Evolutionary conservation across 2,888 invertebrate genomes (phyloP), one percentile per base, ranked within the genome.

Genomic region (Aphodius granarius): DNA sequence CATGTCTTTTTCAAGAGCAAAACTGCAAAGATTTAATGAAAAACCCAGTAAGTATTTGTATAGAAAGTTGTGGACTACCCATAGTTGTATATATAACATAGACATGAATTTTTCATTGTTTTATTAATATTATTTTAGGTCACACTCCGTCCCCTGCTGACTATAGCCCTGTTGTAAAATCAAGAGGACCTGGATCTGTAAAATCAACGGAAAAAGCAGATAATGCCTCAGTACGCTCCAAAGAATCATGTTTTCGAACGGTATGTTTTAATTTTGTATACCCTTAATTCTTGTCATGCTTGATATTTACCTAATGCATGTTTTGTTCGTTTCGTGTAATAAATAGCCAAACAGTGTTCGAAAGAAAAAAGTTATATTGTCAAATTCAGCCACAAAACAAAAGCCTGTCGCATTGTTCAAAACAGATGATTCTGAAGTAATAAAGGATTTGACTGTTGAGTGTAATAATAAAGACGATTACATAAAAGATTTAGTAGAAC

Each of bases 381-480:
- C 76, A 17, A 79, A 78, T 13, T 79, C 84, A 73, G 79, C 83
- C 68, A 84, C 82, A 78, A 84, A 81, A 68, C 82, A 81, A 78
- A 82, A 81, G 64, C 81, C 81, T 77, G 73, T 76, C n/a, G 75
- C 76, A 15, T 75, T 74, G 16, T 6, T 79, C 79, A 63, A 78
- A 71, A 71, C 75, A 70, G 75, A 76, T 23, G 66, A 71, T 63
- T 65, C 15, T 16, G 71, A 90, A 73, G 87, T 85, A 13, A 80
- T 89, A n/a, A 87, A 88, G 79, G 89, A 89, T 76, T 90, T 90
- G 83, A 85, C 84, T 75, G 88, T 89, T 18, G 90, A 90, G 83
- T 89, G 89, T 77, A 87, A 88, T 77, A 88, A 88, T 78, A 90
- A 90, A 85, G 89, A 89, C 78, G 86, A 86, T 73, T 86, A 86